Base-by-base conservation (phyloP, 2,888 invertebrate genomes). In the Brenthis hecate region DNA sequence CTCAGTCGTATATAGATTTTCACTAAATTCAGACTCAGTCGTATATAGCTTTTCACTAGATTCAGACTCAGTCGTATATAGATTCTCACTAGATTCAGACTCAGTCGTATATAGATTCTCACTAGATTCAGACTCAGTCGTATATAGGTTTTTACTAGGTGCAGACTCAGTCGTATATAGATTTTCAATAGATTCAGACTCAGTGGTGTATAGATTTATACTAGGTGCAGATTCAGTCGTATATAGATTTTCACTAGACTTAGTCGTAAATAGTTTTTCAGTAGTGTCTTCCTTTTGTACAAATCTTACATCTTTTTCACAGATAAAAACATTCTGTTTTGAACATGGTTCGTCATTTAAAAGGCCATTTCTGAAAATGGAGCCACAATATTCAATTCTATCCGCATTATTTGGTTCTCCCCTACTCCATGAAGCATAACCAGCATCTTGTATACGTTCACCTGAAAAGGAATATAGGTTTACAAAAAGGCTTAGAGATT, bases 351-450 rank as follows among this genome's bases (percentile, higher is more conserved):
- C 23, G 32, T 78, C 76, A 32, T 75, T 67, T 0, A 78, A 58
- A 0, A 57, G 48, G 0, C 71, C 76, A 8, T 66, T 68, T 13
- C 75, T 66, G 58, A 69, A 68, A 48, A 78, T 71, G 14, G 72
- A 63, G 1, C 77, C 75, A 58, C 80, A 80, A 55, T 67, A 69
- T 58, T 72, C 66, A 1, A 56, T 60, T 0, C 55, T 28, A 13
- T 54, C 60, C 0, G 55, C 48, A 19, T 77, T 74, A 65, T 78
- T 75, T 0, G 79, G 78, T 55, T 77, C 74, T 0, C 72, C 73
- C 0, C 51, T 6, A 0, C 56, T 19, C 72, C 74, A 80, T 0
- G 23, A 53, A 13, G 58, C 19, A 58, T 72, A 75, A 0, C 75
- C 77, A 0, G 76, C 64, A 6, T 76, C 68, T 50, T 68, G 48